Evolutionary conservation across 2,113 vertebrate species (phyloP), one percentile per base, ranked within the genome.

Genomic region (Paramisgurnus dabryanus): DNA sequence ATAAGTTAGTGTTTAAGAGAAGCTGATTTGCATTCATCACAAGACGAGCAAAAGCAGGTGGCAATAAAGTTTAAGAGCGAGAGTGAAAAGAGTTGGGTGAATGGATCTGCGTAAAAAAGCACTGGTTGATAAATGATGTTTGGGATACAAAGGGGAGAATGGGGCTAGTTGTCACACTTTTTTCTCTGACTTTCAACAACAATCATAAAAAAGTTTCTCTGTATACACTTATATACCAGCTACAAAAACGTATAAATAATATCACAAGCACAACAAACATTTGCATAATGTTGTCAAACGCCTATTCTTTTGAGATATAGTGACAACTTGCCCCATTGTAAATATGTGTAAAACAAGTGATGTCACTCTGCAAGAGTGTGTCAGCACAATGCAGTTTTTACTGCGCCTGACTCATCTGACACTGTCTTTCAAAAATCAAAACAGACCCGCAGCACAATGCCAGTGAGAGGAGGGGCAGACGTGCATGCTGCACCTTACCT

Each of bases 381-480:
- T 75, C 55, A 27, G 10, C 40, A 22, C 43, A 39, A 17, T 68
- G 22, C 3, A 53, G 18, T 53, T 64, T 73, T 68, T 50, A 76
- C 60, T 10, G 49, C 10, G 70, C 45, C 63, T 80, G 67, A 80
- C 50, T 84, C 78, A 77, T 66, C 53, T 63, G 27, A 73, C 74
- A 73, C 61, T 55, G 8, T 66, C 67, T 66, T n/a, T 77, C 45
- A 81, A 53, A 74, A 73, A 67, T 53, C 79, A 45, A 78, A 84
- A 73, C 78, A 84, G 79, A 84, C 68, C 53, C 39, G 78, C 67
- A 64, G 71, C 65, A 76, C 60, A 76, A 57, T 50, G 27, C 13
- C 72, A 75, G 67, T 6, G 58, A 61, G 53, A 81, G 74, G 79
- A 84, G 27, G 50, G 69, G 73, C 78, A 71, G 63, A 77, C 55